phyloP scores from a whole-genome alignment of 2,797 vertebrate species.

The Takifugu ocellatus region DNA sequence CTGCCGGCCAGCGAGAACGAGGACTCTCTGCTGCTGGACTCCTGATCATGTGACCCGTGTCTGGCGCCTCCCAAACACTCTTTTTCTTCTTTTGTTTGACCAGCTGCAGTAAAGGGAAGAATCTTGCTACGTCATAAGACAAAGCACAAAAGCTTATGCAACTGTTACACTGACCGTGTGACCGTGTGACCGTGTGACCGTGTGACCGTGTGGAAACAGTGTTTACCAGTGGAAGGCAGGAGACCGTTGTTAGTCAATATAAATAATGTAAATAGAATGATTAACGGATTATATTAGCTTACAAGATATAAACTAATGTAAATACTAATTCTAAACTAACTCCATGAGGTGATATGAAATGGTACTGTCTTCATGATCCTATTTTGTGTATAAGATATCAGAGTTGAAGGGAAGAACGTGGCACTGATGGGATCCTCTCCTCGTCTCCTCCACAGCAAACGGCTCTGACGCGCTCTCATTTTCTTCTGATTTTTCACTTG shows the following conservation, averaged over 20 bases:
- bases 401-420: constrained; percentile 34
- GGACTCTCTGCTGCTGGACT: constrained; percentile 87
- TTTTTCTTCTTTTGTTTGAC: constrained; percentile 8
- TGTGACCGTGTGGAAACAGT: background rate
- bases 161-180: constrained; percentile 37
- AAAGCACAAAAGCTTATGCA: constrained; percentile 60
- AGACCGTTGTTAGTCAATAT: constrained; percentile 60
- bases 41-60: constrained; percentile 51
- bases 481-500: background rate
- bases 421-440: constrained; percentile 47
- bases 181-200: constrained; percentile 30
- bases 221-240: constrained; percentile 47
- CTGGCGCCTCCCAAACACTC: background rate
- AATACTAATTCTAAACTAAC: constrained; percentile 43
- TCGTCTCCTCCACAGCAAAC: constrained; percentile 5
- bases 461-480: constrained; percentile 13
- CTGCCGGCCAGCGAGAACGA: constrained; percentile 84
- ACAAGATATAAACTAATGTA: constrained; percentile 55
- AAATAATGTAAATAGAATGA: constrained; percentile 63
- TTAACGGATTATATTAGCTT: background rate
- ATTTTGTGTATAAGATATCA: constrained; percentile 54
- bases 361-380: constrained; percentile 66
- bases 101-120: constrained; percentile 16
- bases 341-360: constrained; percentile 40
- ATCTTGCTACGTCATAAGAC: constrained; percentile 12